Conservation (phyloP, 2,888 invertebrate genomes). For the Drosophila nr. perissopoda region DNA sequence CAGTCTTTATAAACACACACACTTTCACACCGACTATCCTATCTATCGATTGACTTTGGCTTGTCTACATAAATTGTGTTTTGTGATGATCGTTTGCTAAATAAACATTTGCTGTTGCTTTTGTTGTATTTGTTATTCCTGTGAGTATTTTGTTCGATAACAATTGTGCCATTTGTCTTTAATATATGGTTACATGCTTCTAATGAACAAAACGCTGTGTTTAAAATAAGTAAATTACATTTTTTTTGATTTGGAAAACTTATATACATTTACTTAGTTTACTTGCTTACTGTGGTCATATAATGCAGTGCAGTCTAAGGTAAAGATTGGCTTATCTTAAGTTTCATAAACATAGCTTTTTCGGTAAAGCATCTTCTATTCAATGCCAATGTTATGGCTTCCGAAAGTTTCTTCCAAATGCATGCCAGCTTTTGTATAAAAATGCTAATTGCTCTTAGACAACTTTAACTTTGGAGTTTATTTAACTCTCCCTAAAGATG, state of each 20-base stretch:
- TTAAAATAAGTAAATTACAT: neutral
- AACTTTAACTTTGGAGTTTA: neutral
- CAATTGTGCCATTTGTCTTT: slow-evolving; percentile 40
- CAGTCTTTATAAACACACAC: slow-evolving; percentile 55
- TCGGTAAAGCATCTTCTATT: neutral
- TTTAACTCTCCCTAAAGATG: slow-evolving; percentile 4
- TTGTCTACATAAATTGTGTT: slow-evolving; percentile 77
- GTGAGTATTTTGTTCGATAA: slow-evolving; percentile 21
- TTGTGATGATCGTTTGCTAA: slow-evolving; percentile 79
- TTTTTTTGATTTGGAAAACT: neutral
- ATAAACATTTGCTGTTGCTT: slow-evolving; percentile 60
- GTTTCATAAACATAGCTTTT: neutral
- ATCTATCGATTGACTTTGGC: slow-evolving; percentile 73
- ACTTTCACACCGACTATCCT: slow-evolving; percentile 6
- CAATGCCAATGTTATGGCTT: neutral
- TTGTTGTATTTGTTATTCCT: slow-evolving; percentile 30
- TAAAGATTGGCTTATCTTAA: neutral
- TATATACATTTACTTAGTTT: too few relatives aligned
- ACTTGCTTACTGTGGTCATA: neutral
- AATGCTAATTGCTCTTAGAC: slow-evolving; percentile 1
- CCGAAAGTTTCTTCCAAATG: neutral
- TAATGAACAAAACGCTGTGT: neutral
- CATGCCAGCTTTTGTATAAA: neutral
- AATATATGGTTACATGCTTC: slow-evolving; percentile 13
- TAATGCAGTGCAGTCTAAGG: neutral